Percentiles rank a stretch among this genome's conserved stretches.
These are phyloP conservation scores for Charanyca ferruginea DNA, from an alignment of 2,888 invertebrate genomes.

Conservation along the genomic window DNA sequence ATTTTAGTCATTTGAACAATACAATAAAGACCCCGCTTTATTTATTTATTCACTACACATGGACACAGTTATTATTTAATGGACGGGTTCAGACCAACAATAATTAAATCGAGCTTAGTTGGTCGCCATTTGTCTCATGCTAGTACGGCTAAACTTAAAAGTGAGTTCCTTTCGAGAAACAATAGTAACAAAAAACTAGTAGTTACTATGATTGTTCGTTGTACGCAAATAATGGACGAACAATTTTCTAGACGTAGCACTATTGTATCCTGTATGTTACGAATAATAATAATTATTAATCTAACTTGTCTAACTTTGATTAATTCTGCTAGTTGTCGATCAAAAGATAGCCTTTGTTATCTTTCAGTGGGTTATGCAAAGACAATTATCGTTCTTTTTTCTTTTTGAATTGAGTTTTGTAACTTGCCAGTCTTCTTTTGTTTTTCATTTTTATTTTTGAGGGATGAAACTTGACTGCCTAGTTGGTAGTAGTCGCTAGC, in stretches of 20 bases:
- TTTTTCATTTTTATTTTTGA: background rate
- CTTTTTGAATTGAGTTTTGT: background rate
- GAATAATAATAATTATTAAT: constrained; percentile 38
- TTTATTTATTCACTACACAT: too few species aligned
- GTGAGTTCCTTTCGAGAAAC: constrained; percentile 28
- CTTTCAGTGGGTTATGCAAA: constrained; percentile 13
- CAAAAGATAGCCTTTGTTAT: constrained; percentile 23
- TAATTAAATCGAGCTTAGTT: too few species aligned
- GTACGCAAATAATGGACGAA: constrained; percentile 33
- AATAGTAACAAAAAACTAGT: constrained; percentile 23
- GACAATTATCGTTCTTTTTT: background rate
- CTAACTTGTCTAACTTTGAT: constrained; percentile 42
- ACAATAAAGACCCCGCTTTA: too few species aligned
- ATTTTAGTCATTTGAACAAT: too few species aligned
- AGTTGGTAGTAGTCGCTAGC: background rate
- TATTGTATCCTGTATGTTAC: constrained; percentile 38
- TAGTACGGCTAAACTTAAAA: background rate
- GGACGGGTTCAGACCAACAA: too few species aligned
- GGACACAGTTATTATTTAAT: too few species aligned
- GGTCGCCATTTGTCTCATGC: background rate
- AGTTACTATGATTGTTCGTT: constrained; percentile 33
- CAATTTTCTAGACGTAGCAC: constrained; percentile 38
- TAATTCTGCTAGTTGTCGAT: constrained; percentile 33
- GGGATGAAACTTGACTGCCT: background rate
- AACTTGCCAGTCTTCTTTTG: background rate